Evolutionary conservation across 2,113 vertebrate species (phyloP).

Genomic region (Zapus hudsonius): DNA sequence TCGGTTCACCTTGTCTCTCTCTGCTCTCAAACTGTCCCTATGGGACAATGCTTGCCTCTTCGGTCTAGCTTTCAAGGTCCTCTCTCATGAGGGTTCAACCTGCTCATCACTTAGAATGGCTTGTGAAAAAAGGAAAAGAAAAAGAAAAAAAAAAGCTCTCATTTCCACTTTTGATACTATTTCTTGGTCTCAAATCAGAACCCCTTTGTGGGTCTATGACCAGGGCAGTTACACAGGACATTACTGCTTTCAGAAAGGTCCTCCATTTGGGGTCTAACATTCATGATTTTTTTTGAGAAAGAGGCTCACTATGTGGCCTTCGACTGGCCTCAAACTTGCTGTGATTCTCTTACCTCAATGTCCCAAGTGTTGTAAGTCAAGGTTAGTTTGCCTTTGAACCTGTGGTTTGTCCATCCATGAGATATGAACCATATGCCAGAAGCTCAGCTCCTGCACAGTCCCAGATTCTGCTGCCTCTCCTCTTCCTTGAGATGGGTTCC

Average conservation of each 20-base stretch:
- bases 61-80: background rate
- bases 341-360: background rate
- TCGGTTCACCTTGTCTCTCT: conserved; percentile 5
- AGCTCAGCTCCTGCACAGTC: background rate
- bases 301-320: background rate
- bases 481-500: background rate
- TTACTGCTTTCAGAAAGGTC: background rate
- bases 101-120: background rate
- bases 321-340: background rate
- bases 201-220: background rate
- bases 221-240: background rate
- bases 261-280: background rate
- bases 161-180: background rate
- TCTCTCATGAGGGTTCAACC: background rate
- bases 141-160: background rate
- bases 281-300: background rate
- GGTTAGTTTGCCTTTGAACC: background rate
- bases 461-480: background rate
- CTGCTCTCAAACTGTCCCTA: background rate
- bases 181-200: background rate
- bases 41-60: background rate
- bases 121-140: background rate
- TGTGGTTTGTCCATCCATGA: background rate
- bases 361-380: background rate
- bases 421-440: background rate